These are phyloP conservation scores for Pinna nobilis DNA, from an alignment of 1,140 invertebrate species.

Conservation along the genomic window DNA sequence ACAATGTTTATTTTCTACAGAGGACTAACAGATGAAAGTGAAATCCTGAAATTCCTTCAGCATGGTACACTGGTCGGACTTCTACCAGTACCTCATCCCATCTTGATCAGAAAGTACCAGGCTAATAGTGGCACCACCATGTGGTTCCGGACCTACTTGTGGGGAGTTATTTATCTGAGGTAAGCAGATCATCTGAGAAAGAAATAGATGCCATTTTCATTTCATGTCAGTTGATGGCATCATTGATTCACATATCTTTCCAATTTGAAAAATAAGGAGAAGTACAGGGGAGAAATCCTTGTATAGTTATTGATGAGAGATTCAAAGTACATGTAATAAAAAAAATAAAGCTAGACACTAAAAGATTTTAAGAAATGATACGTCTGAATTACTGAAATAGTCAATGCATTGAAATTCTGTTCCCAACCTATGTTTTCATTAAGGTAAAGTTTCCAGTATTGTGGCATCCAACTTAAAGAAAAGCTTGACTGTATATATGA, in stretches of 20 bases:
- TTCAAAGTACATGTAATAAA: too few relatives aligned
- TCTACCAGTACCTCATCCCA: slow-evolving; percentile 98
- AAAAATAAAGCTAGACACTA: too few relatives aligned
- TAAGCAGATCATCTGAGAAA: slow-evolving; percentile 74
- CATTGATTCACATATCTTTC: too few relatives aligned
- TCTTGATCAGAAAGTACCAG: slow-evolving; percentile 99
- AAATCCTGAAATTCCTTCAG: slow-evolving; percentile 99
- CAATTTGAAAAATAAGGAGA: background rate
- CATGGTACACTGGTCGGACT: slow-evolving; percentile 98
- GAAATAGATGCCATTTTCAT: too few relatives aligned
- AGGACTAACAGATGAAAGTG: slow-evolving; percentile 99
- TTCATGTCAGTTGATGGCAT: too few relatives aligned
- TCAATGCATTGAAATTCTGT: too few relatives aligned
- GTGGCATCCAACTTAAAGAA: too few relatives aligned
- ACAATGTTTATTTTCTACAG: slow-evolving; percentile 80
- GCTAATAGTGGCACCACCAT: slow-evolving; percentile 98
- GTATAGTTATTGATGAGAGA: background rate
- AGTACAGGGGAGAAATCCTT: background rate
- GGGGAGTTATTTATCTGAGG: slow-evolving; percentile 99
- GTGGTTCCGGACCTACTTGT: slow-evolving; percentile 99
- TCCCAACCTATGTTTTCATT: too few relatives aligned
- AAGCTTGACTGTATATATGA: too few relatives aligned
- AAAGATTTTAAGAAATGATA: too few relatives aligned
- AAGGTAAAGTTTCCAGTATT: too few relatives aligned
- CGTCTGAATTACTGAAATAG: too few relatives aligned